A percentile compares a stretch with the other conserved stretches of the same genome.
Evolutionary conservation across 35 echinoderm and acorn worm genomes (phyloP).

Genomic region (Ptychodera flava): DNA sequence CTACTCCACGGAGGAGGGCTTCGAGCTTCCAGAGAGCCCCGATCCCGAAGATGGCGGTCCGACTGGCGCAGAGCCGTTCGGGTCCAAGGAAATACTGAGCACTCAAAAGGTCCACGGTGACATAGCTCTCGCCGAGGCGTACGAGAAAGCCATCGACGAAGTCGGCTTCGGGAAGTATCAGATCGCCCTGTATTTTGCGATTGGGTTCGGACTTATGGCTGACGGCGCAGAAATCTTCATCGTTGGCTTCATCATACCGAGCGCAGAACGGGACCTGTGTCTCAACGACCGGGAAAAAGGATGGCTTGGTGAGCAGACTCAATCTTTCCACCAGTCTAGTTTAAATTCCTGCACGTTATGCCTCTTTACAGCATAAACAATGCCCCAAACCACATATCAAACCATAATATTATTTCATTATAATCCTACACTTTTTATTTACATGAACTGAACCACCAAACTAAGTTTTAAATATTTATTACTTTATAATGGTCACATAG

Average conservation of each 20-base stretch:
- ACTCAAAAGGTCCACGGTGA: neutral
- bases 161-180: neutral
- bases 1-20: neutral
- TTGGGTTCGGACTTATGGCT: neutral
- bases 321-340: too few species aligned
- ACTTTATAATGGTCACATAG: too few species aligned
- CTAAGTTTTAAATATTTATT: too few species aligned
- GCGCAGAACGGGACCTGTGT: neutral
- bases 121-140: neutral
- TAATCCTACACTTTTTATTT: too few species aligned
- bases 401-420: too few species aligned
- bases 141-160: neutral
- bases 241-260: neutral
- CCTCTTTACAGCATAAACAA: too few species aligned
- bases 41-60: neutral
- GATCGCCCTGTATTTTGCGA: neutral
- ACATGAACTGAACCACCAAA: too few species aligned
- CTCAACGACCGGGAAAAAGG: neutral
- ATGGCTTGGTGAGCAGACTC: neutral
- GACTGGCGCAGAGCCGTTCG: too few species aligned
- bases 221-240: neutral
- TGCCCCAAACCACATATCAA: too few species aligned
- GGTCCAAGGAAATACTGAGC: neutral
- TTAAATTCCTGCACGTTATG: too few species aligned
- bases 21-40: neutral